Conservation (phyloP, 2,113 vertebrate species). For the Parus major region DNA sequence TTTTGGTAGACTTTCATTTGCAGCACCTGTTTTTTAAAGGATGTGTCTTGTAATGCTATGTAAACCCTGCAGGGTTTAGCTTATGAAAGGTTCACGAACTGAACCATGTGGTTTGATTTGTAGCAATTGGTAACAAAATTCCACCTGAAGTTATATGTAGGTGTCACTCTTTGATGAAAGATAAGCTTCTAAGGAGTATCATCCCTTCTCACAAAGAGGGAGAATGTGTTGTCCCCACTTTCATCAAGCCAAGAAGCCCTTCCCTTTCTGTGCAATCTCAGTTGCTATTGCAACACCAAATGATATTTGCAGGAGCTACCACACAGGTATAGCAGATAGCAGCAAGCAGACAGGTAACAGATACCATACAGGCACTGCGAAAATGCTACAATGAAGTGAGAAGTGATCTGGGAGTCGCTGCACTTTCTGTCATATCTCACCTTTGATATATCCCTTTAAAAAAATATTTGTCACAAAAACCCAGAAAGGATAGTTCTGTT, state of each 20-base stretch:
- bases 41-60: slow-evolving; percentile 21
- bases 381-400: not conserved
- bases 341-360: not conserved
- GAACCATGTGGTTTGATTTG: not conserved
- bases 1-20: slow-evolving; percentile 47
- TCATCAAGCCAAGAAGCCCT: not conserved
- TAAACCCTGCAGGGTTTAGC: slow-evolving; percentile 42
- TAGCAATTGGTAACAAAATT: slow-evolving; percentile 23
- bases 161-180: slow-evolving; percentile 40
- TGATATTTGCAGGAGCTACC: not conserved
- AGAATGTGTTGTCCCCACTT: not conserved
- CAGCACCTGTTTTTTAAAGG: slow-evolving; percentile 12
- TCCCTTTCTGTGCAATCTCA: not conserved
- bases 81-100: slow-evolving; percentile 53
- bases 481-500: not conserved
- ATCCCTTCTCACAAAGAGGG: not conserved
- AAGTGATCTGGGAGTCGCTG: not conserved
- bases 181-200: not conserved
- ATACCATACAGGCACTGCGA: not conserved
- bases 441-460: not conserved
- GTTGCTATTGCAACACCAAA: not conserved
- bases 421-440: not conserved
- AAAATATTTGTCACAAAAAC: not conserved
- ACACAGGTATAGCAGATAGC: not conserved
- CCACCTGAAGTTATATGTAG: not conserved